Base-by-base conservation (phyloP, 2,113 vertebrate species). In the Tragulus kanchil region DNA sequence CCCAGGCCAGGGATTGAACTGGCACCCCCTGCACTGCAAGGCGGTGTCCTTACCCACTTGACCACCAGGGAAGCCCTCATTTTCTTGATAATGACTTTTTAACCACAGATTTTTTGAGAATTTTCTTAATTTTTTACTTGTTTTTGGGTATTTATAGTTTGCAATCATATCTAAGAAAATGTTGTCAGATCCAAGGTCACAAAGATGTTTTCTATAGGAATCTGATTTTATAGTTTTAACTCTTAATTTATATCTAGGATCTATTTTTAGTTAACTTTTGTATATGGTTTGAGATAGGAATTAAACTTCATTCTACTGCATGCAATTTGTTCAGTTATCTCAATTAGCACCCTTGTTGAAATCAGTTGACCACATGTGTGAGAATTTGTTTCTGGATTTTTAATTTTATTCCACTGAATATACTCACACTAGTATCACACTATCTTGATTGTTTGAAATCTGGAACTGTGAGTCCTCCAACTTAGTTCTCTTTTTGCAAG, bases 371-470 rank as follows among this genome's bases (percentile, higher is more conserved):
- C 25, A 0, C 42, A 73, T 69, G 36, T 73, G 8, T 59, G 58
- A 95, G n/a, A 45, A 81, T 58, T 71, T 93, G 48, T 62, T 50
- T 71, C 28, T 84, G 48, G 11, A 45, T 85, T 82, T 28, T 90
- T 11, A 54, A 3, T 78, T 95, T 58, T 78, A 69, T 90, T 90
- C 21, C 15, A 36, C 9, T 87, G 58, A 83, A 8, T 79, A 54
- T 65, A 28, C 42, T 77, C 86, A 83, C 42, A 26, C 52, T 4
- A 83, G 26, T 73, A 83, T 54, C n/a, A 56, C 1, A 67, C 52
- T 93, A 3, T 84, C n/a, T 81, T 73, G 79, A 89, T 93, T 89
- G 17, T 77, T 77, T 95, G 65, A 92, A 89, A 92, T 79, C 42
- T 50, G 13, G 2, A 89, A 89, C 16, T 85, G 12, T 58, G 62